These are phyloP conservation scores for Oeneis ivallda DNA, from an alignment of 2,888 invertebrate genomes.

Conservation along the genomic window DNA sequence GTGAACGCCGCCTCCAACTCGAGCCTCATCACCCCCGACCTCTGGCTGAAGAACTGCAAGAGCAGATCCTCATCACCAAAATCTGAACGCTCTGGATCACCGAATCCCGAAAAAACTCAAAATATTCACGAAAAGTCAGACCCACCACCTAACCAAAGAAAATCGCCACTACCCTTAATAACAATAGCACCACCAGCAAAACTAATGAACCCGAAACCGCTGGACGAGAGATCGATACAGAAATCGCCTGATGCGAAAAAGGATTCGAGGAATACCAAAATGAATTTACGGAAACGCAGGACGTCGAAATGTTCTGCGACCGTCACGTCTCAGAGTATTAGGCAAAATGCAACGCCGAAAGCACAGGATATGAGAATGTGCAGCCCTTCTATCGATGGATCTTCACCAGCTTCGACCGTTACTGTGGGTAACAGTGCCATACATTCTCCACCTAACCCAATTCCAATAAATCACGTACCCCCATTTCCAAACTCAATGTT, in stretches of 20 bases:
- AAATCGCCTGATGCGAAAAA: constrained; percentile 72
- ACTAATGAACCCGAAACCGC: constrained; percentile 77
- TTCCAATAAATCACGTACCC: constrained; percentile 58
- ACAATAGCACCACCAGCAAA: constrained; percentile 85
- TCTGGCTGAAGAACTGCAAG: constrained; percentile 93
- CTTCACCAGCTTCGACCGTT: constrained; percentile 63
- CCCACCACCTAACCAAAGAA: constrained; percentile 54
- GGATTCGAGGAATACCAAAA: constrained; percentile 65
- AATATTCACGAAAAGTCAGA: constrained; percentile 57
- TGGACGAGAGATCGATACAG: constrained; percentile 63
- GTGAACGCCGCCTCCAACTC: constrained; percentile 74
- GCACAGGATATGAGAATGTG: constrained; percentile 74
- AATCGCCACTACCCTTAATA: constrained; percentile 83
- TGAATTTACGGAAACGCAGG: constrained; percentile 74
- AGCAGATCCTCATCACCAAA: constrained; percentile 83
- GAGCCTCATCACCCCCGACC: constrained; percentile 92
- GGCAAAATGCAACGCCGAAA: constrained; percentile 68
- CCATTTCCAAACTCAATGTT: constrained; percentile 67
- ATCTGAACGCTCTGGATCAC: constrained; percentile 80
- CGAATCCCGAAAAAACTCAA: constrained; percentile 66
- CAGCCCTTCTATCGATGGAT: constrained; percentile 66
- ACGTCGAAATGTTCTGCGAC: constrained; percentile 71
- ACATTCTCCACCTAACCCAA: constrained; percentile 71
- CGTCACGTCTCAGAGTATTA: constrained; percentile 67
- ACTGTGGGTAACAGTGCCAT: constrained; percentile 59